These are phyloP conservation scores for Melieria omissa DNA, from an alignment of 2,888 invertebrate species.

Conservation along the genomic window DNA sequence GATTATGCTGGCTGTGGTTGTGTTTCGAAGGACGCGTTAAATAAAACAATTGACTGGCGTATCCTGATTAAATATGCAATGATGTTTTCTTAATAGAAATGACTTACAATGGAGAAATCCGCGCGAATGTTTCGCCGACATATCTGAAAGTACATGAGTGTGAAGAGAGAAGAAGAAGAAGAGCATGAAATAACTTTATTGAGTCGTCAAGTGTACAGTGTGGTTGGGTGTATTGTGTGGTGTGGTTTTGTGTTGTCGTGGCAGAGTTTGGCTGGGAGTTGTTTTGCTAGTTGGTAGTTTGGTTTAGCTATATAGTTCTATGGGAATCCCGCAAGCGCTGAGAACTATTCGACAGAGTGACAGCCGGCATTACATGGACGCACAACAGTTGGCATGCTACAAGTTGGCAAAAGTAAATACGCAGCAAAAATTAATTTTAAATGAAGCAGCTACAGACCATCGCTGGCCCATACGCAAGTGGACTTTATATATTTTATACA, in stretches of 20 bases:
- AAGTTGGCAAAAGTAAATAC: constrained; percentile 12
- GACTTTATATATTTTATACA: not conserved
- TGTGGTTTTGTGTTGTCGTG: too few species aligned
- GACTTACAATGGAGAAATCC: constrained; percentile 62
- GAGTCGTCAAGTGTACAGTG: too few species aligned
- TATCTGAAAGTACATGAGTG: constrained; percentile 54
- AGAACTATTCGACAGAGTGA: not conserved
- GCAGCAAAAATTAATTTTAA: constrained; percentile 1
- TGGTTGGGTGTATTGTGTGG: too few species aligned
- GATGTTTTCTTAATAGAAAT: constrained; percentile 35
- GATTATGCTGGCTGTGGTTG: too few species aligned
- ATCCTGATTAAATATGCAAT: constrained; percentile 4
- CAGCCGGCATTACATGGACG: constrained; percentile 5
- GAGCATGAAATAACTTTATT: too few species aligned
- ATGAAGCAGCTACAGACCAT: constrained; percentile 13
- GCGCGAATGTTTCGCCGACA: constrained; percentile 60
- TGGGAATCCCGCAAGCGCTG: not conserved
- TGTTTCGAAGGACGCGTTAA: too few species aligned
- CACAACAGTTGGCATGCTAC: constrained; percentile 38
- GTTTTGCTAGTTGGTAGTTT: too few species aligned
- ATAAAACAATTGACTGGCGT: too few species aligned
- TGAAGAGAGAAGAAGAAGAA: constrained; percentile 12
- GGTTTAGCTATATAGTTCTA: too few species aligned
- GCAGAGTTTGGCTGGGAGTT: too few species aligned
- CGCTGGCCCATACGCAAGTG: constrained; percentile 35